A percentile compares a stretch with the other conserved stretches of the same genome.
Conservation (phyloP, 2,797 vertebrate species). For the Phataginus tricuspis region DNA sequence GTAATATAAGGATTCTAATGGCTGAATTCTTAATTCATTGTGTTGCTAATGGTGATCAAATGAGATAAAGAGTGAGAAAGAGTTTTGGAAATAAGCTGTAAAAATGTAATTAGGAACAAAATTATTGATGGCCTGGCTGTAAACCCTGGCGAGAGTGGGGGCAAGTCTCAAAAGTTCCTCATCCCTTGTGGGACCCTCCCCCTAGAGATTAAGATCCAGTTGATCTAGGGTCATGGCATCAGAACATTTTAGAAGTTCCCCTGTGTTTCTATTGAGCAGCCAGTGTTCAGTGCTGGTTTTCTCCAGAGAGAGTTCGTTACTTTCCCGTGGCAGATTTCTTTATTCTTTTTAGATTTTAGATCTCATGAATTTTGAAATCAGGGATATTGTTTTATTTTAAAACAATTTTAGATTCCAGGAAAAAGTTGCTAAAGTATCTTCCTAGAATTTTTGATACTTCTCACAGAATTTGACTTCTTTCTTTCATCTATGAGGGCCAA, state of each 20-base stretch:
- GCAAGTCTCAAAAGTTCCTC: neutral
- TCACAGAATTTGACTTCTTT: neutral
- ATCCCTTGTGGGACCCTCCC: neutral
- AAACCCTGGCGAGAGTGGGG: neutral
- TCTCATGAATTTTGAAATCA: slow-evolving; percentile 29
- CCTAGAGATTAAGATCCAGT: neutral
- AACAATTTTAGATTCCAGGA: neutral
- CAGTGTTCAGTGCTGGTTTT: neutral
- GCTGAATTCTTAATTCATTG: neutral
- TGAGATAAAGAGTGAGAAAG: neutral
- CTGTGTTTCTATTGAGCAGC: neutral
- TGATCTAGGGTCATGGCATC: neutral
- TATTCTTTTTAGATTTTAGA: neutral
- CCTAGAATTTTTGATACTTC: neutral
- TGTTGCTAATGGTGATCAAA: slow-evolving; percentile 11
- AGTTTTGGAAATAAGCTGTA: neutral
- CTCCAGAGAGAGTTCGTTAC: neutral
- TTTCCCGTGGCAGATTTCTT: neutral
- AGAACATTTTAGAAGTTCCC: neutral
- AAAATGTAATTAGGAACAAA: neutral
- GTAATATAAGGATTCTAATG: neutral
- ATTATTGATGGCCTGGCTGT: neutral
- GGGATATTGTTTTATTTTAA: neutral
- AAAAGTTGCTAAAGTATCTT: neutral
- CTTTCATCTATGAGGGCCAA: neutral